Conservation (phyloP, 1,140 invertebrate genomes). For the Epicauta chinensis region DNA sequence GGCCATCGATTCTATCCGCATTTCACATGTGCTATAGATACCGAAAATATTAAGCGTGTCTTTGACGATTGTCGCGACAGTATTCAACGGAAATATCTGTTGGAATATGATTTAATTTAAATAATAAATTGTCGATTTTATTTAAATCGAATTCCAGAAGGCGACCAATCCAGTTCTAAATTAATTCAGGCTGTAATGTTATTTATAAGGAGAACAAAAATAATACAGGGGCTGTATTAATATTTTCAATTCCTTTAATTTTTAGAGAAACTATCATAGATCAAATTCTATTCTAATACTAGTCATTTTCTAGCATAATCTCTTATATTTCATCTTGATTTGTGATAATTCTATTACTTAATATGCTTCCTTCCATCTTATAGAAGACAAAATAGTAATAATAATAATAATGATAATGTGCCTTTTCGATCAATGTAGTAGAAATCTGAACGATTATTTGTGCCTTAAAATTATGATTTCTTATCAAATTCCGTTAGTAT, state of each 20-base stretch:
- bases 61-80: conserved; percentile 99
- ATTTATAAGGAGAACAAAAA: too few relatives aligned
- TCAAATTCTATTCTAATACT: not conserved
- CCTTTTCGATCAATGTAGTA: conserved; percentile 1
- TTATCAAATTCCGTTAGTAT: conserved; percentile 2
- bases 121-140: too few relatives aligned
- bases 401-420: not conserved
- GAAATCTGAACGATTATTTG: conserved; percentile 10
- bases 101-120: conserved; percentile 7
- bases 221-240: not conserved
- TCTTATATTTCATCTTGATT: not conserved
- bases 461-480: conserved; percentile 9
- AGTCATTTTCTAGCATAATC: conserved; percentile 1
- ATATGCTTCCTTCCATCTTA: conserved; percentile 14
- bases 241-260: conserved; percentile 6
- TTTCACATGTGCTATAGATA: conserved; percentile 99
- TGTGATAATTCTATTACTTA: conserved; percentile 7
- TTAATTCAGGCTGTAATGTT: too few relatives aligned
- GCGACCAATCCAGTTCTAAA: too few relatives aligned
- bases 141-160: too few relatives aligned
- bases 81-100: conserved; percentile 62
- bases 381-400: too few relatives aligned
- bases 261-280: too few relatives aligned
- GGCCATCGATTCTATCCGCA: conserved; percentile 98
- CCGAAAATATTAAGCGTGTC: conserved; percentile 99